Base-by-base conservation (phyloP, 2,113 vertebrate species). In the Corvus cornix region DNA sequence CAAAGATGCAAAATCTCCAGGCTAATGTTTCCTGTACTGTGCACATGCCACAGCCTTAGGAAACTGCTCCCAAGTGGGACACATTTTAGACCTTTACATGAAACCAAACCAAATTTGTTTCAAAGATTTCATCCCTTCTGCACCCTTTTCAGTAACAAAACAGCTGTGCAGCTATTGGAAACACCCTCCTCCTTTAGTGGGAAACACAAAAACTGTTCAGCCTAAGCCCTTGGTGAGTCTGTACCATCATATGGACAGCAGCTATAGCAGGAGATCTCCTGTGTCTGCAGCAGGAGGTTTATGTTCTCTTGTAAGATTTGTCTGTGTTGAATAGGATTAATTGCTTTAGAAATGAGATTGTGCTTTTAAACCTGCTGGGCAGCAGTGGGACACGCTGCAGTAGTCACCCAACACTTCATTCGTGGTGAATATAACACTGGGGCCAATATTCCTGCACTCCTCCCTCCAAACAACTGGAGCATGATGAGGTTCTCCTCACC, bases 371-470 rank as follows among this genome's bases (percentile, higher is more conserved):
- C 23, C 33, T 75, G 28, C 48, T 62, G 24, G 63, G 33, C 66
- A 62, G 66, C 75, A 62, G 44, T 28, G 30, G 23, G 33, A 48
- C 55, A 37, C 0, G 0, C 48, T 67, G 23, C 55, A 60, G 20
- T 2, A 5, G 30, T 63, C 43, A 26, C 13, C 23, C 55, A 77
- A 16, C 4, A 1, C 27, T 69, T 89, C 12, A 27, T 31, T 16
- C 1, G 2, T 7, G 17, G 20, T 52, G 53, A 33, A 26, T 0
- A 0, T 30, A 55, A 49, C 22, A 21, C 18, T n/a, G 21, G 17
- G 55, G 51, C n/a, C 7, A 62, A 35, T 43, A 70, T n/a, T 90
- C n/a, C 79, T 82, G 55, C 48, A 20, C 21, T 26, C 21, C 15
- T 68, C 53, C 37, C 37, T 35, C 55, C 48, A 82, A 59, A 73